A percentile compares a stretch with the other conserved stretches of the same genome.
Evolutionary conservation across 2,797 vertebrate genomes (phyloP).

Genomic region (Mormyrus hasselquistii): DNA sequence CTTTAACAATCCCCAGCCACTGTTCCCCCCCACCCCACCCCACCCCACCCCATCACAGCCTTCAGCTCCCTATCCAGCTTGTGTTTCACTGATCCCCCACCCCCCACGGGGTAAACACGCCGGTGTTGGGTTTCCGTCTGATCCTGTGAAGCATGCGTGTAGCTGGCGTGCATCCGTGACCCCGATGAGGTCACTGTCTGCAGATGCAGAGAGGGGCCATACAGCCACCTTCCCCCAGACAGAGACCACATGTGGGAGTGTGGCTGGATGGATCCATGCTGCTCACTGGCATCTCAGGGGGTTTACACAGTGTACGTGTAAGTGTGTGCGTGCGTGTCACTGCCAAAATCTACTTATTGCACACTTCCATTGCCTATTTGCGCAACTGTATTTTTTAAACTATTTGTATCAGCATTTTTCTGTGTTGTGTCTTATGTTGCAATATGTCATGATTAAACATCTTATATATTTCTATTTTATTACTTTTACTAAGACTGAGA

Average conservation of each 20-base stretch:
- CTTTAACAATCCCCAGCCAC: not conserved
- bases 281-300: conserved; percentile 20
- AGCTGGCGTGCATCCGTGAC: conserved; percentile 16
- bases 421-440: not conserved
- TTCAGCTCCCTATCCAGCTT: not conserved
- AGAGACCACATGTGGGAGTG: not conserved
- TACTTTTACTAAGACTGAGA: not conserved
- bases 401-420: not conserved
- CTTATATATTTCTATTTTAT: not conserved
- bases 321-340: not conserved
- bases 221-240: conserved; percentile 25
- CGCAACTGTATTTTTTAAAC: not conserved
- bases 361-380: not conserved
- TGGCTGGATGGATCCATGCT: not conserved
- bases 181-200: conserved; percentile 43
- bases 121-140: conserved; percentile 1
- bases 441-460: not conserved
- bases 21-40: not conserved
- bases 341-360: not conserved
- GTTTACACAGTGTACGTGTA: not conserved
- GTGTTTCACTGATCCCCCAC: not conserved
- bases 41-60: not conserved
- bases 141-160: conserved; percentile 13
- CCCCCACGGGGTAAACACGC: not conserved
- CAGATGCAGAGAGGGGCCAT: conserved; percentile 28